phyloP scores from a whole-genome alignment of 2,113 vertebrate genomes.

The Urocynchramus pylzowi region DNA sequence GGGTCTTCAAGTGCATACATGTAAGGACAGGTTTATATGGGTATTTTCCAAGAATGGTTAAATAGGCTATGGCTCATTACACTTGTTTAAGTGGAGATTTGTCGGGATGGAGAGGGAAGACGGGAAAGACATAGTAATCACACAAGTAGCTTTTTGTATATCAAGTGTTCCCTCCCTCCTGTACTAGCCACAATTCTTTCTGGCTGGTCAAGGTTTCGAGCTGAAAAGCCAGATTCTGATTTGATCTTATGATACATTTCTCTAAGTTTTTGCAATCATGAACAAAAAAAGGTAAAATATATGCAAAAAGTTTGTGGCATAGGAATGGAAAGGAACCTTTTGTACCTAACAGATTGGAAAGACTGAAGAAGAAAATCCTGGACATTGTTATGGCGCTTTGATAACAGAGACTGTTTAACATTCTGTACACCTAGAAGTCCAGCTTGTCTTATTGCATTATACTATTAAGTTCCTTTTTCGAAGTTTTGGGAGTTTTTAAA shows the following conservation, averaged over 20 bases:
- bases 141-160: not conserved
- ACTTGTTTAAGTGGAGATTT: not conserved
- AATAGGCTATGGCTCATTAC: not conserved
- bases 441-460: not conserved
- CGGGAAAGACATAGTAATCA: rapidly evolving
- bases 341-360: not conserved
- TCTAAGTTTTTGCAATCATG: not conserved
- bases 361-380: not conserved
- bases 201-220: not conserved
- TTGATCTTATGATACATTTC: not conserved
- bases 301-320: not conserved
- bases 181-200: not conserved
- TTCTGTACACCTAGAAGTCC: not conserved
- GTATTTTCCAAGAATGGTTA: not conserved
- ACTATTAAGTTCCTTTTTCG: not conserved
- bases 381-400: not conserved
- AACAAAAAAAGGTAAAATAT: not conserved
- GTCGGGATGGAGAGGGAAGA: not conserved
- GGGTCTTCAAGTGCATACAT: not conserved
- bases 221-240: not conserved
- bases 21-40: not conserved
- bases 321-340: not conserved
- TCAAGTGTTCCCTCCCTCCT: not conserved
- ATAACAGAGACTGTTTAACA: not conserved
- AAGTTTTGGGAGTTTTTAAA: not conserved